Conservation (phyloP, 2,113 vertebrate species). For the Micromys minutus region DNA sequence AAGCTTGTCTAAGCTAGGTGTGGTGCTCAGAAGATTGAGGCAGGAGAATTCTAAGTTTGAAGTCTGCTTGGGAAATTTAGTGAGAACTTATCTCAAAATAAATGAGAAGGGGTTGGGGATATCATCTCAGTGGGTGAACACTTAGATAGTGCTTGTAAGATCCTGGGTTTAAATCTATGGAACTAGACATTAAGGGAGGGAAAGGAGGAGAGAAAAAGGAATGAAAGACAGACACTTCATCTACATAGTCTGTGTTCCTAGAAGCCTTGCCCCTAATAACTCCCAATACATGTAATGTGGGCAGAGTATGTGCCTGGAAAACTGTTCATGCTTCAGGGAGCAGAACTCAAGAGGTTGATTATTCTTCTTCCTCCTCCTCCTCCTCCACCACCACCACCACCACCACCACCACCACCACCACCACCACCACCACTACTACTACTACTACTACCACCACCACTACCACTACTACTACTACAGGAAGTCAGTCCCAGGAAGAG, state of each 20-base stretch:
- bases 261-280: not conserved
- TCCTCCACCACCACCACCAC: too few relatives aligned
- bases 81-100: not conserved
- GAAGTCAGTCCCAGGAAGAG: not conserved
- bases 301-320: not conserved
- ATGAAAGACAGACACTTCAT: not conserved
- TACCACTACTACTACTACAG: too few relatives aligned
- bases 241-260: not conserved
- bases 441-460: not conserved
- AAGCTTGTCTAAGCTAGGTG: not conserved
- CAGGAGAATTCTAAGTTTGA: not conserved
- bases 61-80: not conserved
- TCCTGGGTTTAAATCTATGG: not conserved
- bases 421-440: not conserved
- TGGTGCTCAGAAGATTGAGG: not conserved
- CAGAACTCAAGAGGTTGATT: accelerated
- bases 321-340: not conserved
- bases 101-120: not conserved
- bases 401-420: accelerated
- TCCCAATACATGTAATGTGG: not conserved
- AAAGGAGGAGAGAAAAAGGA: not conserved
- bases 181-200: not conserved
- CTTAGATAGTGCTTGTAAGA: not conserved
- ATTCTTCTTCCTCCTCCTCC: too few relatives aligned
- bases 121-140: not conserved